A percentile compares a stretch with the other conserved stretches of the same genome.
Conservation (phyloP, 2,113 vertebrate species). For the Ptilorrhoa leucosticta region DNA sequence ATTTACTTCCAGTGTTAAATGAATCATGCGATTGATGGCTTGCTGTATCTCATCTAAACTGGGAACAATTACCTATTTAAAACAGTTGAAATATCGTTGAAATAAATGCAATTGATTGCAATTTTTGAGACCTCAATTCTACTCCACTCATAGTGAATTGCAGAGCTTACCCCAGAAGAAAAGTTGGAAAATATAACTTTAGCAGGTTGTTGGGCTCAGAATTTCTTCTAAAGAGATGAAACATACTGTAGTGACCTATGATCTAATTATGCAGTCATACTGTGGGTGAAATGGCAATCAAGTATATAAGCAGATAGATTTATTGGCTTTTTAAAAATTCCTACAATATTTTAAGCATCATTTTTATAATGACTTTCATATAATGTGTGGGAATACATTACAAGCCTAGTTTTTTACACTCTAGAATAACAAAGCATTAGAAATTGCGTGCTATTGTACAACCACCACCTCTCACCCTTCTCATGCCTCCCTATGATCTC, state of each 20-base stretch:
- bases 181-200: background rate
- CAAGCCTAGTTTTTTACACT: background rate
- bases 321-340: background rate
- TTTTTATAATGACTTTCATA: background rate
- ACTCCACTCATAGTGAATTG: background rate
- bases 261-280: background rate
- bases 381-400: background rate
- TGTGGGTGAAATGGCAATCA: background rate
- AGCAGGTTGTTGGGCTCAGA: background rate
- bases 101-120: background rate
- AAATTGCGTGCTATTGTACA: background rate
- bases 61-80: conserved; percentile 77
- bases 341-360: background rate
- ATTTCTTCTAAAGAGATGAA: background rate
- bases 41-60: conserved; percentile 81
- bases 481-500: background rate
- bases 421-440: background rate
- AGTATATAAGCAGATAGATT: background rate
- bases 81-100: background rate
- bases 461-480: background rate
- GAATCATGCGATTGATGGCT: conserved; percentile 71
- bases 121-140: background rate
- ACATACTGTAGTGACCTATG: background rate
- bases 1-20: conserved; percentile 79
- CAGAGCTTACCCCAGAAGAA: background rate